These are phyloP conservation scores for Amniataba percoides DNA, from an alignment of 2,797 vertebrate species.

Conservation along the genomic window DNA sequence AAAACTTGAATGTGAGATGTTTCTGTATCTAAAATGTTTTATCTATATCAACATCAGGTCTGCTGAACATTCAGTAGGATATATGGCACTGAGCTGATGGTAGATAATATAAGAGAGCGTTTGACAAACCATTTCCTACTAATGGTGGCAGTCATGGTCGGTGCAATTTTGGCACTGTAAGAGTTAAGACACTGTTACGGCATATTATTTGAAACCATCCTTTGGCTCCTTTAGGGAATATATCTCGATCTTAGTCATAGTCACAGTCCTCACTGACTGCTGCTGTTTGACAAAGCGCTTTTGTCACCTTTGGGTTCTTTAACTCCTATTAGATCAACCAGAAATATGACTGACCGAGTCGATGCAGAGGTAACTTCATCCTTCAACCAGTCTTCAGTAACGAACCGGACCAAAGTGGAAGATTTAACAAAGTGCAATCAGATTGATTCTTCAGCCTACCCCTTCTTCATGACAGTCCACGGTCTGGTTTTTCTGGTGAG, in stretches of 20 bases:
- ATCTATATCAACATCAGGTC: background rate
- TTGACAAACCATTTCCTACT: background rate
- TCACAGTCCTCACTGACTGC: background rate
- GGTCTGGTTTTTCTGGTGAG: conserved; percentile 63
- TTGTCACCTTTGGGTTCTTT: background rate
- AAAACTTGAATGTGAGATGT: background rate
- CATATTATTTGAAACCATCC: too few species aligned
- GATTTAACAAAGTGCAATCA: background rate
- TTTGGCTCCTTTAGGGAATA: background rate
- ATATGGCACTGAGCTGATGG: background rate
- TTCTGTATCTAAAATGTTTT: background rate
- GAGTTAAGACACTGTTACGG: too few species aligned
- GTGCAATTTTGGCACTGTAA: too few species aligned
- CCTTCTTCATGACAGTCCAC: conserved; percentile 54
- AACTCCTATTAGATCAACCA: background rate
- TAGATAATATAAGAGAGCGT: background rate
- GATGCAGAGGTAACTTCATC: too few species aligned
- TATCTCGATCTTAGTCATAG: background rate
- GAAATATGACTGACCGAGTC: background rate
- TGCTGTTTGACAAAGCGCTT: background rate
- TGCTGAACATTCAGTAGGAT: background rate
- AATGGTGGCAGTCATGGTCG: too few species aligned
- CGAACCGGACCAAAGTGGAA: background rate
- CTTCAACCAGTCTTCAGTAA: conserved; percentile 3
- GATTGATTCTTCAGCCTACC: background rate